Base-by-base conservation (phyloP, 2,888 invertebrate genomes). In the Ormyrus pomaceus region DNA sequence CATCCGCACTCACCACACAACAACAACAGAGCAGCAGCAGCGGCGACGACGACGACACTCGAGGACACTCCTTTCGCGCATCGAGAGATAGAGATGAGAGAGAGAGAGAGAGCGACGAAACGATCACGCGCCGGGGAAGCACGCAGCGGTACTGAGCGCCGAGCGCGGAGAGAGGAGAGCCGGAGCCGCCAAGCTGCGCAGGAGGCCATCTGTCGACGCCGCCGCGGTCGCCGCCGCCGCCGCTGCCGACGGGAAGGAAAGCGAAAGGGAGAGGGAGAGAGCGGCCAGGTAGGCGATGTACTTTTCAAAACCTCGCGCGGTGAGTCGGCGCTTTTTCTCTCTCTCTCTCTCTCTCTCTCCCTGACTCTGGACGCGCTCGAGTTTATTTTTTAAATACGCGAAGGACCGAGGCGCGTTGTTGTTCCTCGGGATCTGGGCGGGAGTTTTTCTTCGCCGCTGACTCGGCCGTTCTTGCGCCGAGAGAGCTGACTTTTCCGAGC, bases 281-380 rank as follows among this genome's bases (percentile, higher is more conserved):
- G 59, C 6, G 48, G 13, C 59, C 45, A 19, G 55, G 19, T 56
- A 11, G 51, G 13, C 58, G 48, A 48, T 8, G 61, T 50, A 70
- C n/a, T 11, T 59, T 53, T 34, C 51, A 34, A 34, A 34, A 34
- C 34, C 11, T n/a, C 34, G 45, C 55, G 55, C 50, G 53, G 58
- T 74, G 73, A 73, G 64, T 73, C 19, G 48, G 58, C 74, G 58
- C 65, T 66, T 75, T 75, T 66, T 66, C 19, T 62, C 7, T 53
- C 48, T 70, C 70, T 56, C 46, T 19, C 34, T 68, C 59, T 13
- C 9, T 50, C 48, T n/a, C 48, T 13, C 48, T 10, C 55, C 48
- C 13, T 55, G 34, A 34, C 34, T 34, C 34, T 2, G 34, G 34
- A 34, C 2, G 34, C 34, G 34, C 34, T 34, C 34, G 34, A 34